phyloP scores from a whole-genome alignment of 1,140 invertebrate genomes.

The Leptinotarsa lineolata region DNA sequence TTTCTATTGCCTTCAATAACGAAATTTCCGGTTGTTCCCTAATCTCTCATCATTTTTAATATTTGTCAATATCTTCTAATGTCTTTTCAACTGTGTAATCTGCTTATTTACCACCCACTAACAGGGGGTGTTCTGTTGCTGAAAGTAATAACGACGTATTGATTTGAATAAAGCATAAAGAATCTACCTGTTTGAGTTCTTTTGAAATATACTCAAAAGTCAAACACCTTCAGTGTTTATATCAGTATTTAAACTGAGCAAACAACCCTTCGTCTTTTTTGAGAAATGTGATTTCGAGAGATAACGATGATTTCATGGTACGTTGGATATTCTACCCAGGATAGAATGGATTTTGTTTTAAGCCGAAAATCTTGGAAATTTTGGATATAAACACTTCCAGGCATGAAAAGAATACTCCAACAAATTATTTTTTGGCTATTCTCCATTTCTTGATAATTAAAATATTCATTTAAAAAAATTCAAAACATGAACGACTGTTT shows the following conservation, averaged over 20 bases:
- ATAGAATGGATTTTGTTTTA: neutral
- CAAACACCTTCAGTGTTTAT: neutral
- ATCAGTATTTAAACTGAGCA: neutral
- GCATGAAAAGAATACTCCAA: no score
- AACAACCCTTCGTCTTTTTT: neutral
- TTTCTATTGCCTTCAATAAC: no score
- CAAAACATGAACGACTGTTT: no score
- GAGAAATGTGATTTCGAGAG: neutral
- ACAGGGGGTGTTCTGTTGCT: neutral
- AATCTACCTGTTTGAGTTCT: neutral
- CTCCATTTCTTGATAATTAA: no score
- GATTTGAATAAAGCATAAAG: neutral
- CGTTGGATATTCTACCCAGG: neutral
- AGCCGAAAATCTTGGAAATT: no score
- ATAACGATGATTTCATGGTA: neutral
- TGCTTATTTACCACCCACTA: slow-evolving; percentile 3
- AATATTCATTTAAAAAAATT: no score
- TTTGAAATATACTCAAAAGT: neutral
- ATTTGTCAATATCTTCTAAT: no score
- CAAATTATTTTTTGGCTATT: no score
- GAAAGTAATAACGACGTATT: neutral
- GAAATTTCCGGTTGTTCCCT: no score
- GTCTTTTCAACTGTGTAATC: neutral
- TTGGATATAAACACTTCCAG: no score
- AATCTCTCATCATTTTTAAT: no score